These are phyloP conservation scores for Sylvicapra grimmia DNA, from an alignment of 2,113 vertebrate species.

Conservation along the genomic window DNA sequence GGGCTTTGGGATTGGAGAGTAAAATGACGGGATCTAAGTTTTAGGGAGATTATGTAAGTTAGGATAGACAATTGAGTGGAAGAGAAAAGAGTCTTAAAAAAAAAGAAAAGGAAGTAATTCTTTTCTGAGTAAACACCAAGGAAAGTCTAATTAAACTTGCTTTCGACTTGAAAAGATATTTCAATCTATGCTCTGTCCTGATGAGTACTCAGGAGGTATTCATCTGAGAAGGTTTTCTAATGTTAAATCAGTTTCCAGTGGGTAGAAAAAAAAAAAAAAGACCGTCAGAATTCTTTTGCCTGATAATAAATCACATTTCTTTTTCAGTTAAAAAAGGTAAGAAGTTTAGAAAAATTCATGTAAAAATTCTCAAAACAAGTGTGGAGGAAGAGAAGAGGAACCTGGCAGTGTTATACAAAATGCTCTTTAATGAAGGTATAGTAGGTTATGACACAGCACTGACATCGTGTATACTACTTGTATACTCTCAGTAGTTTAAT, in stretches of 20 bases:
- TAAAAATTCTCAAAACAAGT: background rate
- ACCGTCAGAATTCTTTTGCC: background rate
- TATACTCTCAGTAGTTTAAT: background rate
- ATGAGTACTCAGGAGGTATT: background rate
- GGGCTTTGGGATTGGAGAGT: background rate
- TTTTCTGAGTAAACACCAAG: background rate
- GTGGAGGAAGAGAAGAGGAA: background rate
- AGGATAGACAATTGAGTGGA: background rate
- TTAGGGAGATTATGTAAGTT: background rate
- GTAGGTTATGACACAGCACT: background rate
- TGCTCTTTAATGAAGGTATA: background rate
- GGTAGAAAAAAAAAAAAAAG: background rate
- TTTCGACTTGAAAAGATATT: background rate
- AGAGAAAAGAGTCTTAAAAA: background rate
- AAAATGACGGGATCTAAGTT: background rate
- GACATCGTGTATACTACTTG: background rate
- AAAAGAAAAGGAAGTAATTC: background rate
- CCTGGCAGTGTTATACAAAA: background rate
- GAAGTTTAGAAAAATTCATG: background rate
- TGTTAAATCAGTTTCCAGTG: background rate
- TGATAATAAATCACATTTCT: background rate
- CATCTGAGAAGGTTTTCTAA: background rate
- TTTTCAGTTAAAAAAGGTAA: background rate
- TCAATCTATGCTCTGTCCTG: background rate
- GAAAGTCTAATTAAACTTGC: background rate